Percentiles rank a stretch among this genome's conserved stretches.
These are phyloP conservation scores for Gibbula magus DNA, from an alignment of 2,888 invertebrate genomes.

Conservation along the genomic window DNA sequence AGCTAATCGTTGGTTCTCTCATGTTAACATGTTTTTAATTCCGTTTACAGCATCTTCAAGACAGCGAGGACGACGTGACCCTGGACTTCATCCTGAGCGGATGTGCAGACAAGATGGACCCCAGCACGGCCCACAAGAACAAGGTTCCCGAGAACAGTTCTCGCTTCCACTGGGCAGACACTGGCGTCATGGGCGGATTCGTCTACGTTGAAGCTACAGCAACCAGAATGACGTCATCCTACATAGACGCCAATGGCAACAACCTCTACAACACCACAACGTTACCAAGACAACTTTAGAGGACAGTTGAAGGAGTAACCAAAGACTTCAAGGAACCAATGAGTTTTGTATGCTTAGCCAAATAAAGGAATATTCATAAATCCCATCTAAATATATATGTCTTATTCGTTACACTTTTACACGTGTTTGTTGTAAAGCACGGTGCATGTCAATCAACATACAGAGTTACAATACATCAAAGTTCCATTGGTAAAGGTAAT, in stretches of 20 bases:
- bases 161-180: slow-evolving; percentile 72
- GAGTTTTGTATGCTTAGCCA: too few species aligned
- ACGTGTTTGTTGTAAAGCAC: too few species aligned
- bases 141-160: slow-evolving; percentile 64
- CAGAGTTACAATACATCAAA: too few species aligned
- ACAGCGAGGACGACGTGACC: slow-evolving; percentile 49
- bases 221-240: slow-evolving; percentile 64
- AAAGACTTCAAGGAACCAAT: too few species aligned
- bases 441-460: too few species aligned
- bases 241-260: slow-evolving; percentile 59
- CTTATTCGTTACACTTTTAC: too few species aligned
- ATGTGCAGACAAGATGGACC: slow-evolving; percentile 74
- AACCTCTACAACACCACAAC: slow-evolving; percentile 57
- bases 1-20: too few species aligned
- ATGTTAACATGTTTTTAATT: too few species aligned
- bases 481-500: too few species aligned
- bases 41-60: slow-evolving; percentile 61
- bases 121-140: slow-evolving; percentile 64
- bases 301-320: too few species aligned
- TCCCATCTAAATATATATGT: too few species aligned
- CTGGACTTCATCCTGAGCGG: slow-evolving; percentile 76
- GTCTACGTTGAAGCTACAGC: slow-evolving; percentile 64
- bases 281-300: slow-evolving; percentile 52
- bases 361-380: too few species aligned
- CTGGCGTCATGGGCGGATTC: slow-evolving; percentile 71